Base-by-base conservation (phyloP, 2,797 vertebrate genomes). In the Sebastes vulpes region DNA sequence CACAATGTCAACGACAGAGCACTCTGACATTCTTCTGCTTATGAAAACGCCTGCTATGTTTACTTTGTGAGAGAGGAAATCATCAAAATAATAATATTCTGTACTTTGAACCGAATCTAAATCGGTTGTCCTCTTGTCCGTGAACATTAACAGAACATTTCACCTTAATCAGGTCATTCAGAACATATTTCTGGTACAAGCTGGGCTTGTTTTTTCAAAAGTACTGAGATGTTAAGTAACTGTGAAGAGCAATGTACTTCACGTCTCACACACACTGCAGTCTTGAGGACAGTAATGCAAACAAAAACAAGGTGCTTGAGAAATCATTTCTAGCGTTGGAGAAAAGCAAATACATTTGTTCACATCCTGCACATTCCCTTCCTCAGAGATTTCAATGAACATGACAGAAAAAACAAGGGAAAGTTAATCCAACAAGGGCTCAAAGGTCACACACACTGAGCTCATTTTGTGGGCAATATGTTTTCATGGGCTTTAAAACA, bases 361-460 rank as follows among this genome's bases (percentile, higher is more conserved):
- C 42, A 71, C 18, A 75, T 78, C 6, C 63, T 32, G 72, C 63
- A 48, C 35, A 38, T 65, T 84, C 28, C 14, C 12, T 54, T 74
- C 76, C 69, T 53, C 31, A 7, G 60, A 89, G 87, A 86, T 75
- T 85, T 85, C 63, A 78, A 68, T 66, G 63, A 85, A 64, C 53
- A 75, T 20, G 32, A 80, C 10, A n/a, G 38, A 56, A 38, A 83
- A 82, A 74, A 59, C 42, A 20, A 72, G 42, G 57, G 16, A 32
- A 81, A 73, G 71, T 88, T 88, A 86, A 91, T 90, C 91, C 80
- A 64, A 21, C 48, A 23, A 9, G 35, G 25, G 66, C 82, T 90
- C 88, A 87, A 92, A 93, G 92, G 86, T 93, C 89, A 81, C 80
- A 79, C 78, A 68, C 32, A 57, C 76, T 69, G 16, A 8, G 82